These are phyloP conservation scores for Forbesichthys papilliferus DNA, from an alignment of 2,113 vertebrate genomes.

Conservation along the genomic window DNA sequence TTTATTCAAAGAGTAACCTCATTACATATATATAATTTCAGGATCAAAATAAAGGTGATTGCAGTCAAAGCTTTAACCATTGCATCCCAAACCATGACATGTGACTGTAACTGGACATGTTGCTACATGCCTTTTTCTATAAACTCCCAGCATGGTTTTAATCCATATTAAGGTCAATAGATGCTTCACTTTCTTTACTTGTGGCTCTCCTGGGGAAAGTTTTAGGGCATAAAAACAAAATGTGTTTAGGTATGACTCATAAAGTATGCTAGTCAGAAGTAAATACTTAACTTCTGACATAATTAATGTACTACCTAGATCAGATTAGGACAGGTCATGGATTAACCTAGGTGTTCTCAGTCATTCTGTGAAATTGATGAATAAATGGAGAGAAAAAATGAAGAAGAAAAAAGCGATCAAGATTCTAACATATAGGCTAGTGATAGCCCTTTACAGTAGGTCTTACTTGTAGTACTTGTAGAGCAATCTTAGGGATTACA, in stretches of 20 bases:
- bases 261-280: conserved; percentile 1
- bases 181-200: conserved; percentile 53
- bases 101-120: too few species aligned
- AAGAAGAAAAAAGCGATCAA: too few species aligned
- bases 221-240: conserved; percentile 57
- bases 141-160: conserved; percentile 37
- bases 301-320: background rate
- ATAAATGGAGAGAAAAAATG: too few species aligned
- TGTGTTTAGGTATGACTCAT: conserved; percentile 60
- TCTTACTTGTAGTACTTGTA: too few species aligned
- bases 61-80: background rate
- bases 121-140: conserved; percentile 24
- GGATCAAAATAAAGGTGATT: background rate
- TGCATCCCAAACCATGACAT: background rate
- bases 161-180: conserved; percentile 41
- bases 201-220: conserved; percentile 57
- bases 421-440: too few species aligned
- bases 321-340: background rate
- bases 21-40: too few species aligned
- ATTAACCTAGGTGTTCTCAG: too few species aligned
- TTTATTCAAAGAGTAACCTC: too few species aligned
- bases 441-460: too few species aligned
- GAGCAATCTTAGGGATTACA: too few species aligned
- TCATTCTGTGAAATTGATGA: too few species aligned
- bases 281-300: background rate